Base-by-base conservation (phyloP, 2,797 vertebrate genomes). In the Centropyge bicolor region DNA sequence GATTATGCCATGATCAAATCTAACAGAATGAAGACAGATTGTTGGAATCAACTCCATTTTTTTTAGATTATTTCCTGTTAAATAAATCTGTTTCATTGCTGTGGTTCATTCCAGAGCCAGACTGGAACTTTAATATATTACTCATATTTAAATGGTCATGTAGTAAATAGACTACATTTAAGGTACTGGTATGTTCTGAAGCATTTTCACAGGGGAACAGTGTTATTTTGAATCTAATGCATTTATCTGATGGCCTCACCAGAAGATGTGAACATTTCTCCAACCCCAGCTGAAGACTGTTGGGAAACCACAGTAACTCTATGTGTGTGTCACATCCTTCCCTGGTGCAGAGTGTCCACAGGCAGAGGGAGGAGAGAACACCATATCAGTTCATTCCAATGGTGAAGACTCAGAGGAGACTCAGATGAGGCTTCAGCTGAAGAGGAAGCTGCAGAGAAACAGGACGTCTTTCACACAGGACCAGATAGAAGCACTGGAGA, bases 401-500 rank as follows among this genome's bases (percentile, higher is more conserved):
- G 96, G 97, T 14, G 98, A 99, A 70, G 98, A 99, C 74, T 97
- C 98, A 6, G 98, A 99, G 2, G 98, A 99, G 88, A 98, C 98
- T 78, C 97, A 99, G 92, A 98, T 99, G 96, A 96, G 98, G 83
- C 98, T 99, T 86, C 98, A 99, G 93, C 94, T 99, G 77, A 99
- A 99, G 95, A 95, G 98, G 82, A 99, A 99, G 91, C 93, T 99
- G 70, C 98, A 99, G 88, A 97, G 98, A 91, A 99, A 99, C 93
- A 96, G 98, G 86, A 99, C 98, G 45, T 99, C 98, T 17, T 99
- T 99, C 86, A 99, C 98, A 72, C 98, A 99, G 92, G 98, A 99
- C 91, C 98, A 99, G 95, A 99, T 99, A 65, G 98, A 99, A 90
- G 98, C 98, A 59, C 95, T 99, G 89, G 98, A 99, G 95, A 99